phyloP scores from a whole-genome alignment of 2,888 invertebrate genomes.

The Onchidella celtica region DNA sequence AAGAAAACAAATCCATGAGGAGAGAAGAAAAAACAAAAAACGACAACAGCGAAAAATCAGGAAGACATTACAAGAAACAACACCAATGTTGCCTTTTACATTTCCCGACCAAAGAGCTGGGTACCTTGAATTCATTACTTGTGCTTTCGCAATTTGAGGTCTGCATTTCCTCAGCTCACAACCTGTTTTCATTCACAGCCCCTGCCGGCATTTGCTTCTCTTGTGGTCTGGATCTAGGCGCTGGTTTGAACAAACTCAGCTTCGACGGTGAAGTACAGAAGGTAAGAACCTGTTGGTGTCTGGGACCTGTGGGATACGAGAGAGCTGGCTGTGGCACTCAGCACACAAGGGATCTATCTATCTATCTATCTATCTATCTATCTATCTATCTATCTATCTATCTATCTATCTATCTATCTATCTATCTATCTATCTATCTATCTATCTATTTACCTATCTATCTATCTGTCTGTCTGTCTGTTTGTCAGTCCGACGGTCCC shows the following conservation, averaged over 20 bases:
- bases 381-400: too few relatives aligned
- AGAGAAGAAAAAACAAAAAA: not conserved
- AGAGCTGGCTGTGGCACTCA: not conserved
- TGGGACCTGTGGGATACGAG: too few relatives aligned
- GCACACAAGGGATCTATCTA: not conserved
- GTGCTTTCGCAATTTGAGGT: not conserved
- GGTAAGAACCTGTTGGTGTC: too few relatives aligned
- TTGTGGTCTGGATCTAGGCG: constrained; percentile 40
- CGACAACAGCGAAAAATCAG: not conserved
- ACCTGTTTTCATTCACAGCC: constrained; percentile 16
- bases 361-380: too few relatives aligned
- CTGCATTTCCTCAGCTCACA: not conserved
- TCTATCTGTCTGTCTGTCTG: too few relatives aligned
- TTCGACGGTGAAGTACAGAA: constrained; percentile 35
- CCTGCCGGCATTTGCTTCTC: constrained; percentile 33
- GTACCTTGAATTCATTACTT: not conserved
- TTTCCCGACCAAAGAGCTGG: too few relatives aligned
- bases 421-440: too few relatives aligned
- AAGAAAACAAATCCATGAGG: too few relatives aligned
- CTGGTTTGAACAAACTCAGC: constrained; percentile 34
- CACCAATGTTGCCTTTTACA: too few relatives aligned
- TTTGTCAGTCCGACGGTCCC: too few relatives aligned
- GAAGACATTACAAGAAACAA: not conserved
- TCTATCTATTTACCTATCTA: too few relatives aligned
- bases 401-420: too few relatives aligned